Base-by-base conservation (phyloP, 1,140 invertebrate species). In the Sycophaga agraensis region DNA sequence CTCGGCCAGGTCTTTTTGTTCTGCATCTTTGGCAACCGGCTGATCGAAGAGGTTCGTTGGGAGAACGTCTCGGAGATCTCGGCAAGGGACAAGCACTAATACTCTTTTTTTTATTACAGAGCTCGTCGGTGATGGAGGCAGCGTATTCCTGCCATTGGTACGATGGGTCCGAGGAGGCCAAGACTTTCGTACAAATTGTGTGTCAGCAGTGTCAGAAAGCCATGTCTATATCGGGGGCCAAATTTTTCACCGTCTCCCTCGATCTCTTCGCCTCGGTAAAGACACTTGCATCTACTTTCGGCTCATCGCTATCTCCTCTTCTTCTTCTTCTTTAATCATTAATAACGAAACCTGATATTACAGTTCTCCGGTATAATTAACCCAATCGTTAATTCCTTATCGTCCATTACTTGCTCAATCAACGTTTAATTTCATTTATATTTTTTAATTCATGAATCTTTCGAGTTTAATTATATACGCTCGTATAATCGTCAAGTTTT, bases 91-190 rank as follows among this genome's bases (percentile, higher is more conserved):
- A n/a, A n/a, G n/a, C n/a, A n/a, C n/a, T n/a, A n/a, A n/a, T 6
- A 54, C 61, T 56, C 11, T 26, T n/a, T 49, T 19, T 9, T 66
- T 64, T 64, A 53, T 17, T 11, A 22, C 71, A 92, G 90, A 92
- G 91, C 68, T 91, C 90, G 67, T 92, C 91, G 1, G 91, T 93
- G 3, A 92, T 93, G 90, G 90, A 93, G 80, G 91, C 91, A 1
- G 91, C 91, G 0, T 93, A 93, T 75, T 91, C 89, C 17, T 92
- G 90, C 67, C 90, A 91, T 61, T 93, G 91, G 91, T 93, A 93
- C 70, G 90, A 92, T 67, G 91, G 91, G 2, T 92, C 90, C 0
- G 91, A 93, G 71, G 91, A 93, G 70, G 91, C 91, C 0, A 93
- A 93, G 71, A 92, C 91, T 17, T 93, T 93, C 74, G 90, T 93